A percentile compares a stretch with the other conserved stretches of the same genome.
phyloP scores from a whole-genome alignment of 2,113 vertebrate genomes.

The Gobius niger region DNA sequence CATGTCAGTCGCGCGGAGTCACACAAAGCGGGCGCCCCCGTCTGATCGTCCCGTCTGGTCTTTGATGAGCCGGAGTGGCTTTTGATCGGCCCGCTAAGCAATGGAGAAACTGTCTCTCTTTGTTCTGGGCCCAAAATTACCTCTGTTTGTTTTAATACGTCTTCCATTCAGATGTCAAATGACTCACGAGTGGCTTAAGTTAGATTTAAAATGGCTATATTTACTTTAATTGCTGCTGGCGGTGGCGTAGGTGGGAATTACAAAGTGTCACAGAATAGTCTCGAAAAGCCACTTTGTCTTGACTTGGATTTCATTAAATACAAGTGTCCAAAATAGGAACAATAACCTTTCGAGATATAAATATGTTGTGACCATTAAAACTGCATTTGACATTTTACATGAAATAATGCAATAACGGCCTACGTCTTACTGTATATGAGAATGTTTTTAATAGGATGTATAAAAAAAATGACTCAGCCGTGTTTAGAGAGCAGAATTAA shows the following conservation, averaged over 20 bases:
- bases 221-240: neutral
- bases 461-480: too few species aligned
- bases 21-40: neutral
- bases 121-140: neutral
- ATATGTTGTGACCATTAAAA: too few species aligned
- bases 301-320: neutral
- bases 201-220: neutral
- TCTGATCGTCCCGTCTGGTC: too few species aligned
- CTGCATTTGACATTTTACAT: too few species aligned
- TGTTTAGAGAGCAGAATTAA: too few species aligned
- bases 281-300: neutral
- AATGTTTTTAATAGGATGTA: too few species aligned
- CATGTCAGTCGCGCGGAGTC: neutral
- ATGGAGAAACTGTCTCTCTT: constrained; percentile 16
- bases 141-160: constrained; percentile 7
- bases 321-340: neutral
- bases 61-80: constrained; percentile 11
- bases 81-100: constrained; percentile 22
- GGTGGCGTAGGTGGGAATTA: neutral
- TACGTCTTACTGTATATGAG: too few species aligned
- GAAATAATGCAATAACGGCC: too few species aligned
- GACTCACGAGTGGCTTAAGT: neutral
- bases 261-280: neutral
- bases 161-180: constrained; percentile 40
- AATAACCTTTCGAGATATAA: neutral